Conservation (phyloP, 2,113 vertebrate genomes). For the Prinia subflava region DNA sequence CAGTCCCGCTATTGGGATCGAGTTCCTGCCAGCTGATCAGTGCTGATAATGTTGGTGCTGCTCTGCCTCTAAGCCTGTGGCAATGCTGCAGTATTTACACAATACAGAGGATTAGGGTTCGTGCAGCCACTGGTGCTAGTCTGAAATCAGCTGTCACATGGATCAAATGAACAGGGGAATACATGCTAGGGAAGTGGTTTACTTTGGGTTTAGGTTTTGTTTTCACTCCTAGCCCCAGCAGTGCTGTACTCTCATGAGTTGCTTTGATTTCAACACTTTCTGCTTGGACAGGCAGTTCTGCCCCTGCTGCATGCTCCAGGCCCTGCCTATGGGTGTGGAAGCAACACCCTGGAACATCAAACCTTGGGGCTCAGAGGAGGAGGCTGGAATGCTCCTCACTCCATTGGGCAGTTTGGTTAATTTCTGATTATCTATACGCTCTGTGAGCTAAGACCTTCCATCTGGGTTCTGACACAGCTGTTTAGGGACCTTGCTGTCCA, state of each 20-base stretch:
- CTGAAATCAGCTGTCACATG: not conserved
- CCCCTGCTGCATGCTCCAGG: accelerated
- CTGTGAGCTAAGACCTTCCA: not conserved
- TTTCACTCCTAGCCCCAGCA: not conserved
- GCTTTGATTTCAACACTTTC: not conserved
- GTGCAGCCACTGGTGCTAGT: not conserved
- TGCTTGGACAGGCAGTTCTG: not conserved
- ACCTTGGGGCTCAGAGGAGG: not conserved
- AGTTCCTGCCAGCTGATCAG: slow-evolving; percentile 44
- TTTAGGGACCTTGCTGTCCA: not conserved
- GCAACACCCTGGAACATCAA: not conserved
- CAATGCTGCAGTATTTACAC: slow-evolving; percentile 31
- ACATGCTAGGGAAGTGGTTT: not conserved
- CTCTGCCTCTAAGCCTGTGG: not conserved
- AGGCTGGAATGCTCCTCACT: not conserved
- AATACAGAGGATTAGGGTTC: slow-evolving; percentile 35
- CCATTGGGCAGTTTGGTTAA: not conserved
- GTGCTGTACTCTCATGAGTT: not conserved
- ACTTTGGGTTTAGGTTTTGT: not conserved
- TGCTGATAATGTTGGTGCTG: slow-evolving; percentile 26
- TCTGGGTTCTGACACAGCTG: not conserved
- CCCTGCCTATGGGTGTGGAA: not conserved
- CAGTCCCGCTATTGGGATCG: not conserved
- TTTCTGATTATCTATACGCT: not conserved
- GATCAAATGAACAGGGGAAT: not conserved